Evolutionary conservation across 2,113 vertebrate genomes (phyloP).

Genomic region (Motacilla alba): DNA sequence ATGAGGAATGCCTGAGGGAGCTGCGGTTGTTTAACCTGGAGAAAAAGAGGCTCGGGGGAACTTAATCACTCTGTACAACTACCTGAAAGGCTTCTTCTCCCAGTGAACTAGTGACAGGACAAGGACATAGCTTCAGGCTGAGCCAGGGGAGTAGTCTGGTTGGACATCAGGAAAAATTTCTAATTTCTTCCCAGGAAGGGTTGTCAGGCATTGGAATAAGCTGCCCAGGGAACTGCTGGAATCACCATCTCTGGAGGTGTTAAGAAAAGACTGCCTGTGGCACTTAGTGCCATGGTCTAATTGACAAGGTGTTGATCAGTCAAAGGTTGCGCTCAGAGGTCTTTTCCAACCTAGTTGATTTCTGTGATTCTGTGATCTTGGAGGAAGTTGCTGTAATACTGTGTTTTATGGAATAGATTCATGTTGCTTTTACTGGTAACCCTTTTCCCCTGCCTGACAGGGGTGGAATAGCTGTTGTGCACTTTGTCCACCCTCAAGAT

Average conservation of each 20-base stretch:
- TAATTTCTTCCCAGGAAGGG: background rate
- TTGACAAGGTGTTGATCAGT: background rate
- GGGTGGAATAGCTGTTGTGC: background rate
- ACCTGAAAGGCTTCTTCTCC: background rate
- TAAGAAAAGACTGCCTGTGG: background rate
- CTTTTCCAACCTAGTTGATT: background rate
- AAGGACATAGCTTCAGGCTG: background rate
- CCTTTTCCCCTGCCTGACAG: background rate
- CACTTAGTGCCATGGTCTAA: background rate
- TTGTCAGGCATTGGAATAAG: background rate
- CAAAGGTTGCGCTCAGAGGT: background rate
- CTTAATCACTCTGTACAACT: background rate
- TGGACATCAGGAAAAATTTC: background rate
- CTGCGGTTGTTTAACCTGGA: background rate
- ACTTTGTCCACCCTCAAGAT: rapidly evolving
- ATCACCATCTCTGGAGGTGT: background rate
- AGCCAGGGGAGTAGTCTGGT: background rate
- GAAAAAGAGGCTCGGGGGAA: background rate
- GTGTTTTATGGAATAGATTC: background rate
- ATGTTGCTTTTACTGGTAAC: background rate
- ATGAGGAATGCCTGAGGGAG: background rate
- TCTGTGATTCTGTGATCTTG: background rate
- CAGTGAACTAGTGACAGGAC: background rate
- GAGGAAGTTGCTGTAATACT: background rate
- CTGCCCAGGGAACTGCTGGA: background rate